Conservation (phyloP, 2,888 invertebrate species). For the Catocala fraxini region DNA sequence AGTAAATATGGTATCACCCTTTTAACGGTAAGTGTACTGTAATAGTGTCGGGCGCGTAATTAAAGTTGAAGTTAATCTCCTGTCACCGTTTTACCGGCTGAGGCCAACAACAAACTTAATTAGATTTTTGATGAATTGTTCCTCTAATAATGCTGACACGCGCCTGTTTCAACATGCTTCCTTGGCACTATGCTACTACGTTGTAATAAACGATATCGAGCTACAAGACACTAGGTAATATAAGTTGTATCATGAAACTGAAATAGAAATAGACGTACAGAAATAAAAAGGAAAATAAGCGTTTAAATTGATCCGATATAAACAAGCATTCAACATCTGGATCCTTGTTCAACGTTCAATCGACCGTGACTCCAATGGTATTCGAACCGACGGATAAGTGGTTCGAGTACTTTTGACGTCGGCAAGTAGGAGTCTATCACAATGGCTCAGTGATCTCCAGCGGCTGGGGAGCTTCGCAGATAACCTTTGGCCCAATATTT, state of each 20-base stretch:
- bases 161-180: constrained; percentile 21
- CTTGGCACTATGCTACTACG: background rate
- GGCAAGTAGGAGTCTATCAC: constrained; percentile 61
- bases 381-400: constrained; percentile 69
- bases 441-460: constrained; percentile 55
- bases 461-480: constrained; percentile 54
- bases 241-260: constrained; percentile 10
- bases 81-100: constrained; percentile 71
- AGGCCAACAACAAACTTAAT: constrained; percentile 67
- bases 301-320: constrained; percentile 46
- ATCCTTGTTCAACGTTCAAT: constrained; percentile 69
- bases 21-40: constrained; percentile 38
- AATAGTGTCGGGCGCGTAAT: constrained; percentile 70
- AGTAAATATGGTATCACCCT: constrained; percentile 15
- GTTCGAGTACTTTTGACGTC: constrained; percentile 69
- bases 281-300: constrained; percentile 22
- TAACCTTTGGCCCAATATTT: constrained; percentile 82
- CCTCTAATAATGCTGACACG: constrained; percentile 39
- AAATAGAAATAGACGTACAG: constrained; percentile 22
- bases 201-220: too few species aligned
- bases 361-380: constrained; percentile 77
- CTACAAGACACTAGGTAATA: too few species aligned
- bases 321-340: constrained; percentile 59
- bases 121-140: constrained; percentile 78
- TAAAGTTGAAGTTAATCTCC: constrained; percentile 82